Conservation (phyloP, 2,113 vertebrate genomes). For the Plecturocebus donacophilus region DNA sequence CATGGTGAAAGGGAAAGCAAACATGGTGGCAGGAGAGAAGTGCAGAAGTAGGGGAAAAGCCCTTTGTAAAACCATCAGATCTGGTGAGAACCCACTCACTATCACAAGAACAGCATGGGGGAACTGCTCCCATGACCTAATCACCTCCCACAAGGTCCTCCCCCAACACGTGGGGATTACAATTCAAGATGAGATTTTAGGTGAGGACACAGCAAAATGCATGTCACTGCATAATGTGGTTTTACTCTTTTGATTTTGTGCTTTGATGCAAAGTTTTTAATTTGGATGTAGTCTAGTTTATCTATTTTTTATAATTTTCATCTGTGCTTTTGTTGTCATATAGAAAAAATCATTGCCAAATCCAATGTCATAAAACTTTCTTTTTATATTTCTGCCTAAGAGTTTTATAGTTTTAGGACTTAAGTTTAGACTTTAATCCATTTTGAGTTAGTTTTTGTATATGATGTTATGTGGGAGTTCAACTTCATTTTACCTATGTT, state of each 20-base stretch:
- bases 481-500: not conserved
- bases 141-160: no score
- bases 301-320: not conserved
- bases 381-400: not conserved
- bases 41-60: no score
- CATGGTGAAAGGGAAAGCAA: no score
- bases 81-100: no score
- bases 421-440: not conserved
- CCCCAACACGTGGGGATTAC: no score
- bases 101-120: no score
- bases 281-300: not conserved
- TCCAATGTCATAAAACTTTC: not conserved
- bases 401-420: not conserved
- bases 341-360: not conserved
- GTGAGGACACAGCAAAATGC: no score
- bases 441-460: not conserved
- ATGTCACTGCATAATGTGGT: no score
- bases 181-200: no score
- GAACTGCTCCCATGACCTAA: no score
- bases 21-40: no score
- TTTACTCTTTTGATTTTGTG: not conserved
- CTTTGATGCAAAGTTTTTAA: not conserved
- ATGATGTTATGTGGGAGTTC: not conserved
- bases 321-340: not conserved
- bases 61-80: no score